These are phyloP conservation scores for Drosophila trichaetosa DNA, from an alignment of 2,888 invertebrate species.

Conservation along the genomic window DNA sequence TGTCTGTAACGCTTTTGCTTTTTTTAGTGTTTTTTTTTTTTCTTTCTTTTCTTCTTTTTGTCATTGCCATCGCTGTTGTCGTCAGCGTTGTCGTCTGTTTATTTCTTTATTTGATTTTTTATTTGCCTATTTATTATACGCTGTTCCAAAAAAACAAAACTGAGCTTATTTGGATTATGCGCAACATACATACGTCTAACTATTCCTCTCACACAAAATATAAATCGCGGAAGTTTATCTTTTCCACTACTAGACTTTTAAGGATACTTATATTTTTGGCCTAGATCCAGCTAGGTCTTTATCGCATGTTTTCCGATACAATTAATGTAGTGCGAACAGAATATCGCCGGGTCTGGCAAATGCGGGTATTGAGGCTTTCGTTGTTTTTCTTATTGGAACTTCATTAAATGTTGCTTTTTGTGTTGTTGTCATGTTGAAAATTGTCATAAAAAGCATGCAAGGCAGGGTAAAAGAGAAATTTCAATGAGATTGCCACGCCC, in stretches of 20 bases:
- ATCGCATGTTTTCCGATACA: background rate
- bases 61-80: slow-evolving; percentile 27
- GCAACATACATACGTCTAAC: background rate
- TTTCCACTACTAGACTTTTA: background rate
- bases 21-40: slow-evolving; percentile 9
- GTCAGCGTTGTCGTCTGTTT: slow-evolving; percentile 34
- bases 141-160: background rate
- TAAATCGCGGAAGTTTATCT: background rate
- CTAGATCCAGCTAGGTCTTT: background rate
- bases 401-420: slow-evolving; percentile 65
- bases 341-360: background rate
- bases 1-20: slow-evolving; percentile 24
- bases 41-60: slow-evolving; percentile 37
- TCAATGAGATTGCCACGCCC: slow-evolving; percentile 30
- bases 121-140: slow-evolving; percentile 36
- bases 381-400: slow-evolving; percentile 61
- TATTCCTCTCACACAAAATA: background rate
- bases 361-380: background rate
- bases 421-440: slow-evolving; percentile 53
- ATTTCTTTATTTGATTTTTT: slow-evolving; percentile 69
- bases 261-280: background rate
- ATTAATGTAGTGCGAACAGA: background rate
- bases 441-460: slow-evolving; percentile 23
- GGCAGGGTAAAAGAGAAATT: slow-evolving; percentile 27
- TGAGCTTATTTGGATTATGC: background rate